Base-by-base conservation (phyloP, 2,113 vertebrate genomes). In the Pedionomus torquatus region DNA sequence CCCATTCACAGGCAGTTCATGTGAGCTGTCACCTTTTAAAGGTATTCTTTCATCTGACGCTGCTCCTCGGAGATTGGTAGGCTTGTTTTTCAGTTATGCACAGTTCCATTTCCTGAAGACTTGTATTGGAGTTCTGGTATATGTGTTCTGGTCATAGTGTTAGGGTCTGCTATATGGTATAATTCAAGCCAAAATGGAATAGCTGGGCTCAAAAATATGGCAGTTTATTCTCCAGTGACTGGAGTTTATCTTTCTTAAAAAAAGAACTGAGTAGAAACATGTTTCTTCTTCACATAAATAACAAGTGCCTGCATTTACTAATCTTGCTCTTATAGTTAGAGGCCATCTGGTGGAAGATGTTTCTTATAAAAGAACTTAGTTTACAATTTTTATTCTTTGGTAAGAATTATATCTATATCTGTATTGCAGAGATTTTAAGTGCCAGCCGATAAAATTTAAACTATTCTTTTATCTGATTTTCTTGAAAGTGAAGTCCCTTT, bases 301-400 rank as follows among this genome's bases (percentile, higher is more conserved):
- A 23, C 44, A 57, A 64, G 61, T 54, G 5, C 10, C 63, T 63
- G 35, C 74, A 54, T 64, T 65, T 37, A 19, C 21, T 71, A 64
- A 75, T 78, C 14, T 11, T 87, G 71, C 75, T 14, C 13, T 87
- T 91, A 41, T 8, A 52, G 41, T 79, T 96, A 95, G 91, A 94
- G 91, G 81, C 84, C 93, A 94, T 85, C 84, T 89, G 70, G 28
- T 95, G 89, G 89, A 89, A 91, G 48, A 37, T 25, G 16, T 19
- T 76, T 90, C 31, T 51, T 72, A 58, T 5, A 87, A 43, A 87
- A 84, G 9, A 35, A 66, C 5, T 37, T 35, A 51, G 33, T 33
- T 71, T 52, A 13, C 39, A 4, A 2, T 1, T 17, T 72, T 57
- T 51, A 82, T 68, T 65, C 33, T 76, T 13, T 33, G 10, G 0